Conservation (phyloP, 2,888 invertebrate species). For the Gonocerus acuteangulatus region DNA sequence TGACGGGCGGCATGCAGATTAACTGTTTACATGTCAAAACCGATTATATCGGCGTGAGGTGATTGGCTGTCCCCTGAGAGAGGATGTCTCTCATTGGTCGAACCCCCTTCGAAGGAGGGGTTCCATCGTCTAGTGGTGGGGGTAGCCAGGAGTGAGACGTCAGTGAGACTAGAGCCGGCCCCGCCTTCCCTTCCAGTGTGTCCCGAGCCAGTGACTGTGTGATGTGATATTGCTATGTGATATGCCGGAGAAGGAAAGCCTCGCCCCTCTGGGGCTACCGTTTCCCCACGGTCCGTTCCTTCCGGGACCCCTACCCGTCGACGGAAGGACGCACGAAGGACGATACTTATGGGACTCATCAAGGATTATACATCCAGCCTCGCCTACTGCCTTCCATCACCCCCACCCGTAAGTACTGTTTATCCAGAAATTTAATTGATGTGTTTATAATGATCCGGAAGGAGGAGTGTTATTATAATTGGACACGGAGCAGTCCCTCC, state of each 20-base stretch:
- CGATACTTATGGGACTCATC: constrained; percentile 38
- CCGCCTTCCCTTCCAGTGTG: neutral
- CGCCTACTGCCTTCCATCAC: constrained; percentile 38
- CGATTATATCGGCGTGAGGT: constrained; percentile 25
- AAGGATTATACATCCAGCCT: constrained; percentile 36
- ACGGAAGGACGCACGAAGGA: constrained; percentile 48
- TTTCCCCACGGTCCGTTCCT: constrained; percentile 51
- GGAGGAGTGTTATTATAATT: too few species aligned
- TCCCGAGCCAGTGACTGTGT: neutral
- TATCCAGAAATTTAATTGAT: too few species aligned
- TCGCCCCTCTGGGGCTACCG: constrained; percentile 35
- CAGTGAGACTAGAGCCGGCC: constrained; percentile 20
- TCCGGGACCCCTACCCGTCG: constrained; percentile 54
- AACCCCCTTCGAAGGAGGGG: neutral
- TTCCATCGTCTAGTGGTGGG: neutral
- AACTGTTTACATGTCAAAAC: constrained; percentile 34
- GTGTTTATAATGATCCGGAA: too few species aligned
- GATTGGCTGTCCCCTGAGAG: constrained; percentile 22
- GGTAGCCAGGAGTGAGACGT: constrained; percentile 16
- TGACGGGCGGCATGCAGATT: constrained; percentile 31
- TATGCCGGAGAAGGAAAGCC: constrained; percentile 39
- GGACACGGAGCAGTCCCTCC: too few species aligned
- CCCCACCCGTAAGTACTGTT: constrained; percentile 37
- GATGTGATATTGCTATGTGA: constrained; percentile 9
- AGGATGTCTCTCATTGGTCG: constrained; percentile 5